Evolutionary conservation across 2,113 vertebrate genomes (phyloP).

Genomic region (Conger conger): DNA sequence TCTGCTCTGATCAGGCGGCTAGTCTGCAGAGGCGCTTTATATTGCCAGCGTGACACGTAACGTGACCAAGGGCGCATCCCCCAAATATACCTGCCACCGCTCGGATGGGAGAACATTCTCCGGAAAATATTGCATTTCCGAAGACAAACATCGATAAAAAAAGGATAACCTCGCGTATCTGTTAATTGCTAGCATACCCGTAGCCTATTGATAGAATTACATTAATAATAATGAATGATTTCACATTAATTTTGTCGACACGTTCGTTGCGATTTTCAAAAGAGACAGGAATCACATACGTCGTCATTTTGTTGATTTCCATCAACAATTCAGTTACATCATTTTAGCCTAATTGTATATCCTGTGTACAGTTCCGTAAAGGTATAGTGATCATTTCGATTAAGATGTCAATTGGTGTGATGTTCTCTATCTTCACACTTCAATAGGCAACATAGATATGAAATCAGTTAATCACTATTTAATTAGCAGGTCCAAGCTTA

Average conservation of each 20-base stretch:
- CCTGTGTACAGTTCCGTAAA: too few species aligned
- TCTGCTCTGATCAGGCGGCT: neutral
- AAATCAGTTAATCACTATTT: neutral
- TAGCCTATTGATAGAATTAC: neutral
- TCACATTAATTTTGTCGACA: neutral
- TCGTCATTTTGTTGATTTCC: neutral
- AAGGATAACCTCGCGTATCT: neutral
- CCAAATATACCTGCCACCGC: neutral
- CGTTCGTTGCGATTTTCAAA: neutral
- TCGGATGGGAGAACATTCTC: neutral
- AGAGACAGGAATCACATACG: neutral
- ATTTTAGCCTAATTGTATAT: neutral
- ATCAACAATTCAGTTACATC: neutral
- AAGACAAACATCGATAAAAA: neutral
- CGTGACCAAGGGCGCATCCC: neutral
- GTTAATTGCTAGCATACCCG: neutral
- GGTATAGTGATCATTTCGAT: neutral
- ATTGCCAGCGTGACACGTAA: slow-evolving; percentile 13
- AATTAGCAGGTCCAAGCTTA: neutral
- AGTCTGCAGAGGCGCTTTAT: neutral
- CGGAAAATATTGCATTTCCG: neutral
- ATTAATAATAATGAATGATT: neutral
- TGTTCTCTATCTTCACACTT: neutral
- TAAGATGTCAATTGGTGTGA: neutral
- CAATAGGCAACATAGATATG: neutral